Evolutionary conservation across 2,888 invertebrate species (phyloP).

Genomic region (Lacanobia oleracea): DNA sequence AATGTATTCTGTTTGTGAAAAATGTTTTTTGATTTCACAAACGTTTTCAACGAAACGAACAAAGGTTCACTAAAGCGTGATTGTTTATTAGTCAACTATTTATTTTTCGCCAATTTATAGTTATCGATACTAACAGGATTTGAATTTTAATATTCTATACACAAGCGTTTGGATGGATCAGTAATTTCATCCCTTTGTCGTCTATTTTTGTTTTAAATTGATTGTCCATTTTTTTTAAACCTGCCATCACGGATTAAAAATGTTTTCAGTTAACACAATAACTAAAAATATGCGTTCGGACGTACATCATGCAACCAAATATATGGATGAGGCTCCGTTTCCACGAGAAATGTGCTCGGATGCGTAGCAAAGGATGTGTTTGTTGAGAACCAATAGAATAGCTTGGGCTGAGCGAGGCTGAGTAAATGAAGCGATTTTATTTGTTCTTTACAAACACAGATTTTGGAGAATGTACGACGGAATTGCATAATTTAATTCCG

Average conservation of each 20-base stretch:
- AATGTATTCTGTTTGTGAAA: conserved; percentile 24
- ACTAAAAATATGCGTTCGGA: not conserved
- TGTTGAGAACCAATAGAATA: no score
- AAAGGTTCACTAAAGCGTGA: conserved; percentile 9
- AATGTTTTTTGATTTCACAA: not conserved
- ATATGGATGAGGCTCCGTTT: no score
- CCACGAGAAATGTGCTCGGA: no score
- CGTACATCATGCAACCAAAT: no score
- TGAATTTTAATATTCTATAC: conserved; percentile 12
- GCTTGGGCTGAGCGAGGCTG: no score
- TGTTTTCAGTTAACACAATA: not conserved
- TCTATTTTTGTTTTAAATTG: not conserved
- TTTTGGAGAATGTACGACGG: no score
- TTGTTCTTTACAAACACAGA: no score
- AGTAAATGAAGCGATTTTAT: no score
- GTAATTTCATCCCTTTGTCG: not conserved
- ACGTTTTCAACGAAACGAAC: not conserved
- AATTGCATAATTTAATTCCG: no score
- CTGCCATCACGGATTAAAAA: not conserved
- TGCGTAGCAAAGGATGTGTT: no score
- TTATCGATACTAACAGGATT: not conserved
- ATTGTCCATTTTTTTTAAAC: not conserved
- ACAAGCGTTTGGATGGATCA: not conserved
- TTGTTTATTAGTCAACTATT: conserved; percentile 28
- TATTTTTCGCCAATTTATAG: conserved; percentile 30